Base-by-base conservation (phyloP, 2,797 vertebrate genomes). In the Sebastes kiyomatsui region DNA sequence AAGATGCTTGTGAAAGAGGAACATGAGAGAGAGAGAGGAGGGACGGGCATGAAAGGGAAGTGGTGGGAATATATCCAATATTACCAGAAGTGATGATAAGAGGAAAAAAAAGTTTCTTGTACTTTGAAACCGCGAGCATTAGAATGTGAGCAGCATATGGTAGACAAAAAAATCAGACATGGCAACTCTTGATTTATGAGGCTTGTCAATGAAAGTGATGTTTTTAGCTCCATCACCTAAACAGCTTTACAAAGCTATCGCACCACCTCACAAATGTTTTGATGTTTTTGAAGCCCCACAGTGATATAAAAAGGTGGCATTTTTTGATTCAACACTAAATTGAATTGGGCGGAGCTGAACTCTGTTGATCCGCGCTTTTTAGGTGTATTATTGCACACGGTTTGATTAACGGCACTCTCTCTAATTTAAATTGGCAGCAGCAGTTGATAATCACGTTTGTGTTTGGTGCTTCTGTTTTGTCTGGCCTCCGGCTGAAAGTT, bases 371-470 rank as follows among this genome's bases (percentile, higher is more conserved):
- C 42, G 5, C 62, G 64, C 81, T 89, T 86, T 56, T 75, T 85
- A 86, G 72, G 46, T 85, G 42, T 67, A 69, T 86, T 82, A 83
- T 86, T 80, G 68, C 52, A 42, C 83, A 80, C 79, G 72, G 65
- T 91, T 90, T 92, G 88, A 92, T 92, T 93, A 93, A 92, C 84
- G 68, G 77, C 79, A 59, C 69, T 60, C 71, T 82, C 83, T 80
- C 80, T 82, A 73, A 88, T 90, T 89, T 81, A 90, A 94, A 94
- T 92, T 93, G 88, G 81, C 89, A 90, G 88, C 88, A 86, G 89
- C 82, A 82, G 88, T 89, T 94, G 90, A 93, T 91, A 90, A 93
- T 90, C 85, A 81, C 85, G 78, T 86, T 76, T 83, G 77, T 81
- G 59, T 84, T 73, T 78, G 46, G 61, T 75, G 80, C 74, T 82